Conservation (phyloP, 1,140 invertebrate genomes). For the Oryctes rhinoceros region DNA sequence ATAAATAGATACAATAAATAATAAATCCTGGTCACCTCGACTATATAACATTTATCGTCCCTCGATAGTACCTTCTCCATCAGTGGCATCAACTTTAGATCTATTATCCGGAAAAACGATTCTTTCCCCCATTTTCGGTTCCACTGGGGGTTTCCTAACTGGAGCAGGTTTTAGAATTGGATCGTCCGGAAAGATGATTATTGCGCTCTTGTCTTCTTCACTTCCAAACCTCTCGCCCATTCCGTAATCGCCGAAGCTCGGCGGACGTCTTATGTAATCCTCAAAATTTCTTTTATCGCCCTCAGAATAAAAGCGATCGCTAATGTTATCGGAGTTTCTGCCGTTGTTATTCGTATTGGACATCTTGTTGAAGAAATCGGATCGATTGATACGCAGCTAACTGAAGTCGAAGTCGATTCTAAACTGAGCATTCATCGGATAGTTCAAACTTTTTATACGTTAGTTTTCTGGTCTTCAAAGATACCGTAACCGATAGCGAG, state of each 20-base stretch:
- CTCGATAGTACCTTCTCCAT: background rate
- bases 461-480: background rate
- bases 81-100: background rate
- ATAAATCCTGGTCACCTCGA: too few species aligned
- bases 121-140: background rate
- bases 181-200: background rate
- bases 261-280: background rate
- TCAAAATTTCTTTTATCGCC: background rate
- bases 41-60: too few species aligned
- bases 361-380: background rate
- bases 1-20: too few species aligned
- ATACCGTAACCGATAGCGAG: background rate
- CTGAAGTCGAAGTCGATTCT: background rate
- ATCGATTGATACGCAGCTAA: background rate
- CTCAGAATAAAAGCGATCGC: too few species aligned
- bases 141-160: background rate
- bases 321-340: background rate
- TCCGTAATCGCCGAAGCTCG: background rate
- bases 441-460: background rate
- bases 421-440: background rate
- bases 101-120: background rate
- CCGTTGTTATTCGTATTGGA: background rate
- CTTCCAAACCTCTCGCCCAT: background rate
- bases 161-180: background rate
- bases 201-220: background rate